Conservation (phyloP, 2,113 vertebrate species). For the Alethe diademata region DNA sequence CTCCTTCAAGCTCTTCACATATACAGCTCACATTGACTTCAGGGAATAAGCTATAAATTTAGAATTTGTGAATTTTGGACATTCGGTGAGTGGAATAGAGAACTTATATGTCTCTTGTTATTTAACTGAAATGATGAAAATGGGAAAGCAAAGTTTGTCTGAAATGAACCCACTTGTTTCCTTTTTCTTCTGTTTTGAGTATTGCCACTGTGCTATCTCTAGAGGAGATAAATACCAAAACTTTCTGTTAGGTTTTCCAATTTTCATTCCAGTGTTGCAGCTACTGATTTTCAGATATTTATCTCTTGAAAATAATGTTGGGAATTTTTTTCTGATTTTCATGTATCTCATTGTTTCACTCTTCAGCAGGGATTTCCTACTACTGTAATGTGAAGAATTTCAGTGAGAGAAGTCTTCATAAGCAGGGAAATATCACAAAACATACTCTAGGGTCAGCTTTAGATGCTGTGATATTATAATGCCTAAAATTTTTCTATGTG, state of each 20-base stretch:
- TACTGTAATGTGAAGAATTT: not conserved
- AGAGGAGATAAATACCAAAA: not conserved
- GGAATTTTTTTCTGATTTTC: not conserved
- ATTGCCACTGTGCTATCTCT: not conserved
- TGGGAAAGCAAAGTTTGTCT: not conserved
- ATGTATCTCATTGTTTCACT: not conserved
- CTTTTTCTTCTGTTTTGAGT: not conserved
- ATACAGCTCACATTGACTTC: not conserved
- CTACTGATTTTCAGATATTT: not conserved
- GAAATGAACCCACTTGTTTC: not conserved
- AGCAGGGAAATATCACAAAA: not conserved
- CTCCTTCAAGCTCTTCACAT: not conserved
- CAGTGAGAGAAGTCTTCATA: not conserved
- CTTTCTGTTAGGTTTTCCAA: not conserved
- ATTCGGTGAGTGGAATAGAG: not conserved
- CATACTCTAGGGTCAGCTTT: not conserved
- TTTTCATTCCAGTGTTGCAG: not conserved
- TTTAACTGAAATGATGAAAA: not conserved
- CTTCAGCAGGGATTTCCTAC: not conserved
- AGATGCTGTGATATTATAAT: not conserved
- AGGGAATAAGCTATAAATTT: not conserved
- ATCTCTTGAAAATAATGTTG: not conserved
- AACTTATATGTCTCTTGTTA: not conserved
- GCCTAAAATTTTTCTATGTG: not conserved
- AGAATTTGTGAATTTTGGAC: not conserved